Evolutionary conservation across 2,888 invertebrate species (phyloP), one percentile per base, ranked within the genome.

Genomic region (Agelastica alni): DNA sequence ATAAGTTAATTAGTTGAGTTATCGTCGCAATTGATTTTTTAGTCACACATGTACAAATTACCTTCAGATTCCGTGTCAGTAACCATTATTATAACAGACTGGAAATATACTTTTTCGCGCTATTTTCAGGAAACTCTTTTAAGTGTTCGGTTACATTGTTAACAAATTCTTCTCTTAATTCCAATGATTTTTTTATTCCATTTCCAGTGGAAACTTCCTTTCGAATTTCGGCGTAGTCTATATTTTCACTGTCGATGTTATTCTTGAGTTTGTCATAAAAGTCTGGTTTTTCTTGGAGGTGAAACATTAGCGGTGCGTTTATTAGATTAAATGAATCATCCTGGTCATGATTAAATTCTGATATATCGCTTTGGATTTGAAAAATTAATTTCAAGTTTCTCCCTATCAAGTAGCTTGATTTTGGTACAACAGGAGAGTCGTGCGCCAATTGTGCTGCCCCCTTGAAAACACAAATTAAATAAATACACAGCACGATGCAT

Each of bases 301-400:
- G 91, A 60, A 91, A 89, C 65, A 93, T 79, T 4, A 92, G 85
- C 0, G 93, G 93, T 4, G 92, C 91, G 67, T 88, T 87, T 3
- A 89, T 86, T 65, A 93, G 75, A 54, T 83, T 87, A 73, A 89
- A 88, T 2, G 80, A 70, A 20, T 76, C 73, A 10, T 62, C 64
- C 14, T 69, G 67, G 69, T 72, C 59, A 3, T 48, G 34, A 12
- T 60, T 53, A 31, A 90, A 89, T 6, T 85, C 83, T 65, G 88
- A 87, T 13, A 87, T 77, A 71, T 92, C 92, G 28, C 80, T 70
- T 61, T 77, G 78, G 7, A 82, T 81, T 78, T 95, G 94, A 88
- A 92, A 92, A 1, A 93, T 92, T 18, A 93, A 79, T 0, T 92
- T 93, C 53, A 95, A 79, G 78, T 93, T 90, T 70, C 90, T 89